A percentile compares a stretch with the other conserved stretches of the same genome.
phyloP scores from a whole-genome alignment of 2,113 vertebrate species.

The Rhodinocichla rosea region DNA sequence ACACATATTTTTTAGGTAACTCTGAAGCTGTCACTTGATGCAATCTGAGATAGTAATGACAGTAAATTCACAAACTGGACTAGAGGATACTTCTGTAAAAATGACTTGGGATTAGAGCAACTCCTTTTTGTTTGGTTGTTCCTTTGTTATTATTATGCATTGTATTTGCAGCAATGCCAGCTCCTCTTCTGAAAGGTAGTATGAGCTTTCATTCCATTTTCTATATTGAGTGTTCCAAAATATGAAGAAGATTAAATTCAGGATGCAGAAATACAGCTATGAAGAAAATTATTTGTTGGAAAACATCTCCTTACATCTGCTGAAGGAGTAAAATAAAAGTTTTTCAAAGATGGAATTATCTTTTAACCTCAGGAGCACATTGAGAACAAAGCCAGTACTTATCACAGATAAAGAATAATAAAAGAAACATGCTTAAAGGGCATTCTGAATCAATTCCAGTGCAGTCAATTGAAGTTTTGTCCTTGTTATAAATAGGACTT shows the following conservation, averaged over 20 bases:
- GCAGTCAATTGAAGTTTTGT: neutral
- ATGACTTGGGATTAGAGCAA: neutral
- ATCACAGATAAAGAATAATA: neutral
- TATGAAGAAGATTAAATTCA: neutral
- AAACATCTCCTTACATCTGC: neutral
- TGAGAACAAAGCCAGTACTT: neutral
- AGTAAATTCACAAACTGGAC: neutral
- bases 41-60: neutral
- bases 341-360: neutral
- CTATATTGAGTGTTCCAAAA: neutral
- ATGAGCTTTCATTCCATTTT: neutral
- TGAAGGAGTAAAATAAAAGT: neutral
- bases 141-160: neutral
- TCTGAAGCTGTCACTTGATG: neutral
- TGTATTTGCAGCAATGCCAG: neutral
- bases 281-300: neutral
- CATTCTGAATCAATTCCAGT: neutral
- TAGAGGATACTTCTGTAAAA: neutral
- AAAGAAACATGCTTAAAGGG: neutral
- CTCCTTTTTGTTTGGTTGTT: neutral
- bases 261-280: neutral
- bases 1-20: neutral
- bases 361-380: neutral
- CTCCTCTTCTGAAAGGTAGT: neutral
- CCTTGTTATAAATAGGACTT: neutral